Evolutionary conservation across 2,888 invertebrate genomes (phyloP).

Genomic region (Rhodophaea formosa): DNA sequence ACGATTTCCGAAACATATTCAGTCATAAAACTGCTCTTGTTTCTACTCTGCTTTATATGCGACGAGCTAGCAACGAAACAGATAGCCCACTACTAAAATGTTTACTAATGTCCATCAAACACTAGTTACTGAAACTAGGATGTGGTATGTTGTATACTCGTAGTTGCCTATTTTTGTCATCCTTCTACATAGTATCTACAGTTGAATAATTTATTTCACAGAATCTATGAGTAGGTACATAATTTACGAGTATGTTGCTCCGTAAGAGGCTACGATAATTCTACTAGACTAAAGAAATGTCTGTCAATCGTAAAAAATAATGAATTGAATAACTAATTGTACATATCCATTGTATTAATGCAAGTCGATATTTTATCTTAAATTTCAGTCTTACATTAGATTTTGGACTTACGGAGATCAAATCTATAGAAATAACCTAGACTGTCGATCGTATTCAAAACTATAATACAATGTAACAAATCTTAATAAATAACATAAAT

Average conservation of each 20-base stretch:
- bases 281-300: background rate
- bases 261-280: conserved; percentile 1
- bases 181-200: too few species aligned
- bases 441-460: conserved; percentile 36
- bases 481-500: conserved; percentile 67
- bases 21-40: background rate
- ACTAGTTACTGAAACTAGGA: too few species aligned
- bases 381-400: conserved; percentile 53
- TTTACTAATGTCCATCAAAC: too few species aligned
- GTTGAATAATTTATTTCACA: too few species aligned
- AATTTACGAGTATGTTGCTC: too few species aligned
- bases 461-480: conserved; percentile 35
- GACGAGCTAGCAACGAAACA: background rate
- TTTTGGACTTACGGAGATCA: conserved; percentile 71
- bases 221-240: too few species aligned
- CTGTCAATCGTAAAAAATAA: conserved; percentile 9
- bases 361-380: conserved; percentile 26
- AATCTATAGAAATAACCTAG: conserved; percentile 39
- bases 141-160: too few species aligned
- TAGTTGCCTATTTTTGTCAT: too few species aligned
- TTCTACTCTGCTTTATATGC: background rate
- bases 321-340: conserved; percentile 12
- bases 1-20: conserved; percentile 10
- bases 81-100: too few species aligned
- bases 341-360: conserved; percentile 1